Evolutionary conservation across 2,888 invertebrate genomes (phyloP).

Genomic region (Cryptocephalus moraei): DNA sequence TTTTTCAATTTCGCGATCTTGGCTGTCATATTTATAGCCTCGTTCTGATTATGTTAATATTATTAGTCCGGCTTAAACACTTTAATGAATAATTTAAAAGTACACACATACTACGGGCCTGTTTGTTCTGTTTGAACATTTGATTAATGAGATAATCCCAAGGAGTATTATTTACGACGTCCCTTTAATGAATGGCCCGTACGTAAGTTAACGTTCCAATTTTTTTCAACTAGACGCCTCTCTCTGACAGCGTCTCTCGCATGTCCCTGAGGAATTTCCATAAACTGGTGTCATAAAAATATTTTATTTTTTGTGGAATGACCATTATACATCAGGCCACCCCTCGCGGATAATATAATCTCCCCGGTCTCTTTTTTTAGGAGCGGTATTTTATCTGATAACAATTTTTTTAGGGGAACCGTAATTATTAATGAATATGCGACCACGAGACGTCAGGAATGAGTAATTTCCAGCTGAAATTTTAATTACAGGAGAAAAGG

Average conservation of each 20-base stretch:
- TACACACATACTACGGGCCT: no score
- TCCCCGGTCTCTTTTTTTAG: slow-evolving; percentile 18
- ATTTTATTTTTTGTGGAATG: slow-evolving; percentile 30
- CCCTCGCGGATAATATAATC: slow-evolving; percentile 23
- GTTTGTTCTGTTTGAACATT: no score
- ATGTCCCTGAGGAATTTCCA: slow-evolving; percentile 28
- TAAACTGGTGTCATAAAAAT: slow-evolving; percentile 32
- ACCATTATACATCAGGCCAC: slow-evolving; percentile 30
- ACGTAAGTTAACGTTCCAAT: slow-evolving; percentile 4
- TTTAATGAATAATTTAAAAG: no score
- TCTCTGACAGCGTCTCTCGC: slow-evolving; percentile 12
- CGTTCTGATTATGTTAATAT: no score
- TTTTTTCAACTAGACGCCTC: slow-evolving; percentile 2
- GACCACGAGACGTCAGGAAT: slow-evolving; percentile 2
- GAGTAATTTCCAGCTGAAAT: slow-evolving; percentile 4
- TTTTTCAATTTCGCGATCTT: no score
- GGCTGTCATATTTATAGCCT: no score
- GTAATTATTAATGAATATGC: slow-evolving; percentile 15
- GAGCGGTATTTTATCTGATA: slow-evolving; percentile 27
- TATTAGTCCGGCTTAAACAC: no score
- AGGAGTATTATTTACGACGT: slow-evolving; percentile 1
- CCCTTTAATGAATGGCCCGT: slow-evolving; percentile 1
- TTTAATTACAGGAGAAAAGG: slow-evolving; percentile 1
- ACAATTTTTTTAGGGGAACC: slow-evolving; percentile 20
- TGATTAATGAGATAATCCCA: no score